Evolutionary conservation across 2,113 vertebrate species (phyloP), one percentile per base, ranked within the genome.

Genomic region (Otocyon megalotis): DNA sequence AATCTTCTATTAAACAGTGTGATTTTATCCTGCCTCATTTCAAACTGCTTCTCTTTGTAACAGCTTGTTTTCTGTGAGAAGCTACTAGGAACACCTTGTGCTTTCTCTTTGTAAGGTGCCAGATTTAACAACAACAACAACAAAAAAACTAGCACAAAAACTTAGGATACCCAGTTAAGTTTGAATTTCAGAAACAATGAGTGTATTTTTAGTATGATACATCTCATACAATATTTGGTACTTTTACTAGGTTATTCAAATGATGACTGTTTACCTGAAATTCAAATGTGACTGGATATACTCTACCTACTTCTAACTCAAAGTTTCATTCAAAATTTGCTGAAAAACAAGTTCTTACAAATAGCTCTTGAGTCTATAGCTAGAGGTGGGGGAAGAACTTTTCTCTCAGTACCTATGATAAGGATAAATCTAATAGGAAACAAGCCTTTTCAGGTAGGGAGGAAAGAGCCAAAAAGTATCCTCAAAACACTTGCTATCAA

Each of bases 281-380:
- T 77, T 76, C 37, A 88, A 54, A 87, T 20, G 58, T 80, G 58
- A 87, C 26, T 22, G 54, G 24, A 8, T 60, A 4, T 43, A 24
- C 30, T 43, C 43, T 50, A 88, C 22, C 81, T 94, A 80, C 74
- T 69, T 95, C 83, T 87, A 69, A 88, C 35, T 60, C 74, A 85
- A 77, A 19, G 3, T 37, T 93, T 93, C 19, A 79, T 19, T 92
- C 20, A 60, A 81, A 63, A 2, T 8, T 80, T 82, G 54, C 72
- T 62, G n/a, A 87, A 95, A 60, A 67, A 43, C 69, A 81, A 90
- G 83, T 67, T 14, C 50, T 26, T 86, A n/a, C 53, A 32, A 93
- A 80, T 0, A 50, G 35, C 13, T 32, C 22, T 35, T 86, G 20
- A 28, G n/a, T 77, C 28, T 67, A 3, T 32, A 24, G 43, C 48